Percentiles rank a stretch among this genome's conserved stretches.
Evolutionary conservation across 2,113 vertebrate species (phyloP).

Genomic region (Oriolus oriolus): DNA sequence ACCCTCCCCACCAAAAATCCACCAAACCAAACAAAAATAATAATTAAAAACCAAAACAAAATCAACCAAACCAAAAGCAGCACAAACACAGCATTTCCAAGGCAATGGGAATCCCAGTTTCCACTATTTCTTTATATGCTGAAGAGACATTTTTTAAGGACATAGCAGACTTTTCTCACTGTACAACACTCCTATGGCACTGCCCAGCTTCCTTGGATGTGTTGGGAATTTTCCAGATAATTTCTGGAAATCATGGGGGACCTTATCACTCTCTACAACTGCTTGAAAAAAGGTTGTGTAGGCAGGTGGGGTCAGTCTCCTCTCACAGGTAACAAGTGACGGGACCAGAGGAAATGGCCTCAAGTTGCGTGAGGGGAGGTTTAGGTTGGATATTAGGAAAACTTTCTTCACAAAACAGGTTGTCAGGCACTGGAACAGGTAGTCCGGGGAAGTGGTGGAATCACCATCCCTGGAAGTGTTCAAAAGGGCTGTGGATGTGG

Average conservation of each 20-base stretch:
- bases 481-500: not conserved
- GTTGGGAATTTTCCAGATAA: not conserved
- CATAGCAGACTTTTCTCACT: accelerated
- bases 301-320: not conserved
- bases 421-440: not conserved
- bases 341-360: not conserved
- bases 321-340: not conserved
- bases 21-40: not conserved
- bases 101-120: not conserved
- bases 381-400: not conserved
- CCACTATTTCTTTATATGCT: not conserved
- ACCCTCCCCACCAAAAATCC: not conserved
- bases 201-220: not conserved
- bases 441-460: not conserved
- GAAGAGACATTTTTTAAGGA: not conserved
- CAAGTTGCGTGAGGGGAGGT: not conserved
- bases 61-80: not conserved
- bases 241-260: accelerated
- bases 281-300: not conserved
- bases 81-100: not conserved
- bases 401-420: not conserved
- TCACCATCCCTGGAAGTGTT: not conserved
- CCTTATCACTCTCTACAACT: no score
- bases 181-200: accelerated
- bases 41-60: no score